Conservation (phyloP, 2,113 vertebrate genomes). For the Sminthopsis crassicaudata region DNA sequence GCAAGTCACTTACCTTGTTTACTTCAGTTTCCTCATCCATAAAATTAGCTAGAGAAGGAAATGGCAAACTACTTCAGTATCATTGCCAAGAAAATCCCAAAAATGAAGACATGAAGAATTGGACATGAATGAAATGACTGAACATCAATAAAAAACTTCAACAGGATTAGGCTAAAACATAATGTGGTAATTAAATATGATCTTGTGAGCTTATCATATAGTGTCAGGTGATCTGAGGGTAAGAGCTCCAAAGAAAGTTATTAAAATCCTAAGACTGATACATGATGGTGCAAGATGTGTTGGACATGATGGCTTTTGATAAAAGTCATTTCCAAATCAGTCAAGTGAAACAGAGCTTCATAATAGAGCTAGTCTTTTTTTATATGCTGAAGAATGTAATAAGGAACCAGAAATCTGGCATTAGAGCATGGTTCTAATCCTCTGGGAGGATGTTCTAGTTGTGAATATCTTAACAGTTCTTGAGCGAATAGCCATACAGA, state of each 20-base stretch:
- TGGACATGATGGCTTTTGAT: slow-evolving; percentile 25
- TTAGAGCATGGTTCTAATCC: slow-evolving; percentile 68
- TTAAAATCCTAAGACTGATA: background rate
- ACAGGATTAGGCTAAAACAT: background rate
- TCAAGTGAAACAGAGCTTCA: slow-evolving; percentile 45
- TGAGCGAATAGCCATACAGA: slow-evolving; percentile 70
- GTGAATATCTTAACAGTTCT: slow-evolving; percentile 69
- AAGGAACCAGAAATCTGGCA: slow-evolving; percentile 61
- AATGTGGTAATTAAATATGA: background rate
- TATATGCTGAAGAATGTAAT: slow-evolving; percentile 61
- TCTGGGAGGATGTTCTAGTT: slow-evolving; percentile 73
- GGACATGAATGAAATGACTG: background rate
- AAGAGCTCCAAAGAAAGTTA: slow-evolving; percentile 25
- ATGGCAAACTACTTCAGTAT: background rate
- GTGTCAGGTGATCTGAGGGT: background rate
- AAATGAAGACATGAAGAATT: background rate
- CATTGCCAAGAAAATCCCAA: background rate
- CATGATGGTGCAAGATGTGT: background rate
- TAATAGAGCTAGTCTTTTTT: slow-evolving; percentile 60
- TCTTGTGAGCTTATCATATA: background rate
- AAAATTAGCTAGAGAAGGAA: background rate
- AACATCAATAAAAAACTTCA: background rate
- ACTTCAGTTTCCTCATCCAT: background rate
- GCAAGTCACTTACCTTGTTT: background rate
- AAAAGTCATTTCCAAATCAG: slow-evolving; percentile 32